Conservation (phyloP, 2,113 vertebrate genomes). For the Equus przewalskii region DNA sequence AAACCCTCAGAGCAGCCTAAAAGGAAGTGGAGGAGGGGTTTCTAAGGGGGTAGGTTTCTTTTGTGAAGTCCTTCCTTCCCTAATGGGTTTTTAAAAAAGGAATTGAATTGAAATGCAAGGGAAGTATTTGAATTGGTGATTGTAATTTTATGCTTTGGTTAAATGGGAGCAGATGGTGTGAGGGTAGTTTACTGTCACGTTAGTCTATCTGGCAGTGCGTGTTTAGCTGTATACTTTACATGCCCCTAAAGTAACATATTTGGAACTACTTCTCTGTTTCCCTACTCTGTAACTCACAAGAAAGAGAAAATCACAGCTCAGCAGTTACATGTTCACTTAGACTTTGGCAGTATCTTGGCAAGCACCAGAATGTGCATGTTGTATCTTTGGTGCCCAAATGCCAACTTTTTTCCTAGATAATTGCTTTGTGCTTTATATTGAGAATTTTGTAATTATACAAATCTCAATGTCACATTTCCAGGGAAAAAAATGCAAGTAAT, state of each 20-base stretch:
- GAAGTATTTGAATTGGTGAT: neutral
- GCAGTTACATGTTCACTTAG: neutral
- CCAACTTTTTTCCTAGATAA: neutral
- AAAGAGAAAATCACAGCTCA: neutral
- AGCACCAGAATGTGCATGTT: neutral
- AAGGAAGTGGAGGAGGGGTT: neutral
- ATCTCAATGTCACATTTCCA: conserved; percentile 15
- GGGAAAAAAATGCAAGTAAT: neutral
- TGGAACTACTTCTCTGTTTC: neutral
- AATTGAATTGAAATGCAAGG: neutral
- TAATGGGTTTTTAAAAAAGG: neutral
- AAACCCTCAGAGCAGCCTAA: neutral
- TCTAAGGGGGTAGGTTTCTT: neutral
- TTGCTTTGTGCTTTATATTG: conserved; percentile 52
- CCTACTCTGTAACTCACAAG: neutral
- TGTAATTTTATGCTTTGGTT: neutral
- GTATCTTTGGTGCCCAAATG: neutral
- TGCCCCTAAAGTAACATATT: neutral
- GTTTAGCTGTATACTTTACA: neutral
- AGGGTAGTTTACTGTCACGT: neutral
- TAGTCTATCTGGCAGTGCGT: neutral
- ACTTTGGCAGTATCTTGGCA: neutral
- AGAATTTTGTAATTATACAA: conserved; percentile 1
- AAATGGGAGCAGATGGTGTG: neutral
- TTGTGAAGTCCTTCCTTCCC: neutral